Evolutionary conservation across 2,888 invertebrate genomes (phyloP), one percentile per base, ranked within the genome.

Genomic region (Helleia helle): DNA sequence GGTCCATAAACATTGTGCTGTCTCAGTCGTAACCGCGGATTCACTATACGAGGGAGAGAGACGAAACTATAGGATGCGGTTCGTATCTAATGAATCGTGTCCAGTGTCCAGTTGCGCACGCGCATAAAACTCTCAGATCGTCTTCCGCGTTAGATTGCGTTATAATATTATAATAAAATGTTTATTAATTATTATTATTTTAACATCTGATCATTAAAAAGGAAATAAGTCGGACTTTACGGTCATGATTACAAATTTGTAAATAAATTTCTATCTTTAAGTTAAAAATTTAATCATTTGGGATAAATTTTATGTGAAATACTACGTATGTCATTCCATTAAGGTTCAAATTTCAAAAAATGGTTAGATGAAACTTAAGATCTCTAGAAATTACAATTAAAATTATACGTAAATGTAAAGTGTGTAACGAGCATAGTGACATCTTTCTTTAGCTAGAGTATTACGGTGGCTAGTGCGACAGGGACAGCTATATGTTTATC

Each of bases 81-180:
- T 62, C 71, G 65, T 59, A 66, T 56, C 80, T 79, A 81, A 83
- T 83, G 64, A 80, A 60, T 69, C 83, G 80, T 81, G 68, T 77
- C 83, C 70, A 72, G 67, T 77, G 72, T 77, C 81, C 73, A 60
- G 60, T 49, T 59, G 65, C 72, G 74, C 67, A 52, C 58, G 65
- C 72, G 75, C 79, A 77, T 77, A 75, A 52, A 47, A 52, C 46
- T 50, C 59, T 57, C 48, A 70, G 72, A 63, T 66, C 59, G 55
- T 62, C 56, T 55, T 29, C 34, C 34, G 25, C 24, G 11, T 22
- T 29, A 7, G 18, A 8, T 9, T 29, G 9, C 18, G n/a, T 2
- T n/a, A 2, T 9, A 2, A n/a, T 22, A 12, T 24, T 7, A 7
- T 5, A 4, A 28, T 11, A 17, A 8, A 28, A 26, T n/a, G 1